Conservation (phyloP, 1,140 invertebrate genomes). For the Arion vulgaris region DNA sequence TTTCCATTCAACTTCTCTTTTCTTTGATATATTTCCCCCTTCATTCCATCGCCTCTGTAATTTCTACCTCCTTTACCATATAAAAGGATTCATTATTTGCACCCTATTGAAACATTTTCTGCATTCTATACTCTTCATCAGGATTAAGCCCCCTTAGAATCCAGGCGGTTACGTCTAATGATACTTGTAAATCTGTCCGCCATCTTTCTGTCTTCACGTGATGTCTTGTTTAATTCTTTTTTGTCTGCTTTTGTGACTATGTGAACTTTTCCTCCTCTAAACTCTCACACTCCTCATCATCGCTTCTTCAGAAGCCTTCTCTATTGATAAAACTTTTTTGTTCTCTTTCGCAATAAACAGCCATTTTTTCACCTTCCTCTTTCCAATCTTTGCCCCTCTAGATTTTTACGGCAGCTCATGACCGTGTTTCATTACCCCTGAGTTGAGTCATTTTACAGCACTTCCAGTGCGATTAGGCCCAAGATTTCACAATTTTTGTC, state of each 20-base stretch:
- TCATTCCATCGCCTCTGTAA: too few relatives aligned
- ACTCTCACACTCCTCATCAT: neutral
- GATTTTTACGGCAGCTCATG: neutral
- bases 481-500: neutral
- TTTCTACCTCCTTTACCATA: too few relatives aligned
- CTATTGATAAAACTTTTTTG: neutral
- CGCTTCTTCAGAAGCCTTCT: neutral
- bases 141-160: neutral
- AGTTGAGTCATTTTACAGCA: conserved; percentile 12
- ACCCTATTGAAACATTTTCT: neutral
- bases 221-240: neutral
- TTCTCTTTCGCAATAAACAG: neutral
- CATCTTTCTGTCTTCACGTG: neutral
- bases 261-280: neutral
- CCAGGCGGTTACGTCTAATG: neutral
- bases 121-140: conserved; percentile 8
- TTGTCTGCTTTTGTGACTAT: conserved; percentile 2
- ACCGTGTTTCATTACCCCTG: neutral
- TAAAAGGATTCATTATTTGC: neutral
- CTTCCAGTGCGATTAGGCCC: conserved; percentile 4
- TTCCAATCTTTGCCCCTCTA: neutral
- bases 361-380: neutral
- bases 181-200: neutral
- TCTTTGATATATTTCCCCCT: too few relatives aligned
- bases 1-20: too few relatives aligned